Conservation (phyloP, 2,113 vertebrate genomes). For the Noctilio leporinus region DNA sequence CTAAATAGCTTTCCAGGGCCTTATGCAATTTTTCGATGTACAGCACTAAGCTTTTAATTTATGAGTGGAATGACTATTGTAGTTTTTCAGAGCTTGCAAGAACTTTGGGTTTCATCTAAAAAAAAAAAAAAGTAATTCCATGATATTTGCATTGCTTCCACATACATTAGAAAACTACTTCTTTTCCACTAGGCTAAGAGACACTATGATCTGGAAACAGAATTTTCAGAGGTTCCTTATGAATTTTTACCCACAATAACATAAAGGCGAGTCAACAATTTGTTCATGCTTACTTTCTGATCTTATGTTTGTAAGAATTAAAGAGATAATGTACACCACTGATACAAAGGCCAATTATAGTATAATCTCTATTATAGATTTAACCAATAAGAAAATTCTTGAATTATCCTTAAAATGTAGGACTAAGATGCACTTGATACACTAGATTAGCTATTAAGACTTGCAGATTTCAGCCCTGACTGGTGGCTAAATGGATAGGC, state of each 20-base stretch:
- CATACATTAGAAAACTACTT: neutral
- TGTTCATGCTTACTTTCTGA: slow-evolving; percentile 4
- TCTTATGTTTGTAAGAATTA: slow-evolving; percentile 2
- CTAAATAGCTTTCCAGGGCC: neutral
- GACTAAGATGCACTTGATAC: neutral
- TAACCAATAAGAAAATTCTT: neutral
- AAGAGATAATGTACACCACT: neutral
- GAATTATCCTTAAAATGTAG: neutral
- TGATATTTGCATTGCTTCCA: neutral
- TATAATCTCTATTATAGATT: neutral
- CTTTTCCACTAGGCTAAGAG: neutral
- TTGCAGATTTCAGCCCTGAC: neutral
- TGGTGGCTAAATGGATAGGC: too few species aligned
- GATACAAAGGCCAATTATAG: neutral
- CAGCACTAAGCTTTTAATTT: neutral
- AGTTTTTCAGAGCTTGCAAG: neutral
- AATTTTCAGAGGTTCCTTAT: neutral
- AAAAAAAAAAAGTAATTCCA: neutral
- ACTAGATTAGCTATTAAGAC: neutral
- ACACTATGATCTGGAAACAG: neutral
- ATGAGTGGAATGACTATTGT: slow-evolving; percentile 3
- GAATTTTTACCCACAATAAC: neutral
- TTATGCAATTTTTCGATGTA: slow-evolving; percentile 24
- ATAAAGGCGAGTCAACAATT: neutral
- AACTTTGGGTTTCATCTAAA: neutral